Percentiles rank a stretch among this genome's conserved stretches.
Conservation (phyloP, 1,140 invertebrate species). For the Nixonia krombeini region DNA sequence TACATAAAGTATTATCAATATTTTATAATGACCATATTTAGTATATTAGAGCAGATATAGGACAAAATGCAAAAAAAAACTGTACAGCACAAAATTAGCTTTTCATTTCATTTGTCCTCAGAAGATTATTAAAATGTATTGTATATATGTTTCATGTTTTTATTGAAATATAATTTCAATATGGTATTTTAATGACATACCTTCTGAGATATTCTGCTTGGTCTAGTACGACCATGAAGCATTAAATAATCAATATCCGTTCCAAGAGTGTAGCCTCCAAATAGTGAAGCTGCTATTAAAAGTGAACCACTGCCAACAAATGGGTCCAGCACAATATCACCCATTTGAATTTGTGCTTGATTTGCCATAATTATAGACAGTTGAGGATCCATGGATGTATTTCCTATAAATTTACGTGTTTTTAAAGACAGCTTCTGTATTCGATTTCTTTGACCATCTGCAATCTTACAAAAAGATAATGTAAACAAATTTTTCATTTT, state of each 20-base stretch:
- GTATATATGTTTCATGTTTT: too few relatives aligned
- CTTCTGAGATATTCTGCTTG: slow-evolving; percentile 83
- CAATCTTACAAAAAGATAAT: slow-evolving; percentile 72
- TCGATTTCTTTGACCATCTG: slow-evolving; percentile 84
- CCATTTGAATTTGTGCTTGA: slow-evolving; percentile 82
- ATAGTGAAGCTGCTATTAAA: slow-evolving; percentile 91
- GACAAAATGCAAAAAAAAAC: too few relatives aligned
- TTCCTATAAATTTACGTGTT: slow-evolving; percentile 94
- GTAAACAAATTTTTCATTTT: too few relatives aligned
- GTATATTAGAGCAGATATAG: too few relatives aligned
- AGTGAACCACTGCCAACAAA: slow-evolving; percentile 96
- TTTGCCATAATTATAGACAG: slow-evolving; percentile 95
- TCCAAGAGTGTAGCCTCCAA: slow-evolving; percentile 91
- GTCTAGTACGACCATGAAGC: slow-evolving; percentile 88
- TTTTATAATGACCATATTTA: too few relatives aligned
- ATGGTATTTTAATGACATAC: too few relatives aligned
- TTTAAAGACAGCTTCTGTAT: slow-evolving; percentile 88
- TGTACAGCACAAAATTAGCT: too few relatives aligned
- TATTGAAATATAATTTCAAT: too few relatives aligned
- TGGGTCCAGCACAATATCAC: slow-evolving; percentile 90
- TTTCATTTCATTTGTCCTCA: too few relatives aligned
- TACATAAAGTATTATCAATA: too few relatives aligned
- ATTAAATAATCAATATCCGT: slow-evolving; percentile 95
- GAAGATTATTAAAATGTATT: too few relatives aligned
- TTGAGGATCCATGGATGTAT: slow-evolving; percentile 97